Conservation (phyloP, 2,797 vertebrate genomes). For the Dromococcyx pavoninus region DNA sequence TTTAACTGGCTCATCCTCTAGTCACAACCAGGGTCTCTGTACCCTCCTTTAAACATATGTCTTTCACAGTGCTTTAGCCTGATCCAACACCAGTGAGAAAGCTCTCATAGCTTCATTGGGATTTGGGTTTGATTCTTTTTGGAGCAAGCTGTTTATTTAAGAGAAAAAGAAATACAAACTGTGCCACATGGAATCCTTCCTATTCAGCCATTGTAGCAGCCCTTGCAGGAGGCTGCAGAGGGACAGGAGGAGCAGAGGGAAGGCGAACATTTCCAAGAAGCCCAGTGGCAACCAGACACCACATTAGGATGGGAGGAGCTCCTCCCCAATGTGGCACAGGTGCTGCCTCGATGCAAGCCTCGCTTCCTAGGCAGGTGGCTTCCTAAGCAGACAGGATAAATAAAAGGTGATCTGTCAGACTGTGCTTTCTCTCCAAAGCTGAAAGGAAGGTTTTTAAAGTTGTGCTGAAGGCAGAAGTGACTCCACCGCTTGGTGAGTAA, state of each 20-base stretch:
- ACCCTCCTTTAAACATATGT: background rate
- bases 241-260: background rate
- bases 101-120: background rate
- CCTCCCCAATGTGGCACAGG: background rate
- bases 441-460: slow-evolving; percentile 2
- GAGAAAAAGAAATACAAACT: background rate
- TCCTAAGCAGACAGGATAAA: slow-evolving; percentile 20
- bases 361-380: background rate
- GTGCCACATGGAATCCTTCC: background rate
- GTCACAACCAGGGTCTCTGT: background rate
- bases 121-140: background rate
- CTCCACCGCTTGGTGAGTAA: slow-evolving; percentile 24
- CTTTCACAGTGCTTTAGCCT: background rate
- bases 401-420: slow-evolving; percentile 22
- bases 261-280: background rate
- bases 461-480: slow-evolving; percentile 3
- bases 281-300: background rate
- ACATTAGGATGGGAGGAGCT: fast-evolving
- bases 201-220: background rate
- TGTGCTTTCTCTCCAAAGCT: background rate
- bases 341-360: background rate
- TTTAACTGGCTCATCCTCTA: background rate
- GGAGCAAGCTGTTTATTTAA: background rate
- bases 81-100: background rate
- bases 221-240: background rate